Percentiles rank a stretch among this genome's conserved stretches.
Evolutionary conservation across 2,113 vertebrate species (phyloP).

Genomic region (Rhynchomys soricoides): DNA sequence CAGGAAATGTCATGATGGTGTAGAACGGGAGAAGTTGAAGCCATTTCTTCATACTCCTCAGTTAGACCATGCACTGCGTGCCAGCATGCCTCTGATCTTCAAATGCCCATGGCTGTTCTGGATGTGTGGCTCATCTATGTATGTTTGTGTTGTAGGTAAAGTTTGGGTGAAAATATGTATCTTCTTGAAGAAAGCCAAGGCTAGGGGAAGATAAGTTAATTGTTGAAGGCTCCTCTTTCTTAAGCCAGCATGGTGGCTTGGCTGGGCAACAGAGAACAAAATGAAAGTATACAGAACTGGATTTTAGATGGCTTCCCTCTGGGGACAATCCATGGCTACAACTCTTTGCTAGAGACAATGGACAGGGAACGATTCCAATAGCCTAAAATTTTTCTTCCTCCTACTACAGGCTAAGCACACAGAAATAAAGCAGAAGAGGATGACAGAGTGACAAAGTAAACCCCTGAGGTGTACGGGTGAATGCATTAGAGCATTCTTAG

Average conservation of each 20-base stretch:
- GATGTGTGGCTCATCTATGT: rapidly evolving
- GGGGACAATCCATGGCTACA: neutral
- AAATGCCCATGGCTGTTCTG: no score
- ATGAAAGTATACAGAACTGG: neutral
- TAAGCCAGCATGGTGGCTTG: neutral
- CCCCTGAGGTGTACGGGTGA: neutral
- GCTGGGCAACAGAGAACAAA: neutral
- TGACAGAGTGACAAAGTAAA: neutral
- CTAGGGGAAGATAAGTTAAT: neutral
- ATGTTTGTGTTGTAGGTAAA: neutral
- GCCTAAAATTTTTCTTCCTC: neutral
- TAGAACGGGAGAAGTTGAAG: neutral
- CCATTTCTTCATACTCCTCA: no score
- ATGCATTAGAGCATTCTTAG: neutral
- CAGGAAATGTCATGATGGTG: neutral
- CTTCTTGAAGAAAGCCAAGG: neutral
- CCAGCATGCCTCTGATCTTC: no score
- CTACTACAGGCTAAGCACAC: neutral
- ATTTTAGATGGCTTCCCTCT: constrained; percentile 31
- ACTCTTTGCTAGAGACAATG: rapidly evolving
- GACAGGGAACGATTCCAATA: neutral
- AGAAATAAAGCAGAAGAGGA: constrained; percentile 32
- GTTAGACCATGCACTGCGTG: neutral
- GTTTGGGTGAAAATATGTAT: rapidly evolving
- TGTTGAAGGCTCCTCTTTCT: neutral